phyloP scores from a whole-genome alignment of 2,797 vertebrate genomes.

The Pagetopsis macropterus region DNA sequence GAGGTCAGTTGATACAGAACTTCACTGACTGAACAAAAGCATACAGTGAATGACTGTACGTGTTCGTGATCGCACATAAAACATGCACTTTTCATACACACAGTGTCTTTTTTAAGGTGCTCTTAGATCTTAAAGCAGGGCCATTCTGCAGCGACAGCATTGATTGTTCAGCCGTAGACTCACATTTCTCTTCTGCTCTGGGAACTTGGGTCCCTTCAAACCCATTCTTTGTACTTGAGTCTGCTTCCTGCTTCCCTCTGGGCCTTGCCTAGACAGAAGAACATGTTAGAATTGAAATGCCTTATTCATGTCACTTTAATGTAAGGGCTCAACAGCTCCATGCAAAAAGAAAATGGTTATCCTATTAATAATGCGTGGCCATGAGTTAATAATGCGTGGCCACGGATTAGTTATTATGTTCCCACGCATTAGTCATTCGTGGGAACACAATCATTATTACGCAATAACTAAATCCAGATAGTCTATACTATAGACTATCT shows the following conservation, averaged over 20 bases:
- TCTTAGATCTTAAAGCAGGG: slow-evolving; percentile 45
- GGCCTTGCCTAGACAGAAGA: slow-evolving; percentile 16
- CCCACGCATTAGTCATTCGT: too few species aligned
- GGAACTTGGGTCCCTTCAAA: slow-evolving; percentile 35
- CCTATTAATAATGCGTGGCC: too few species aligned
- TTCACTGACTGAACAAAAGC: slow-evolving; percentile 32
- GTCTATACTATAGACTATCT: too few species aligned
- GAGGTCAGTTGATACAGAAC: slow-evolving; percentile 14
- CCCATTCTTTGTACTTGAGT: slow-evolving; percentile 21
- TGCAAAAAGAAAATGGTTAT: slow-evolving; percentile 2
- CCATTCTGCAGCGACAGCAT: slow-evolving; percentile 61
- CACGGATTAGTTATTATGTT: too few species aligned
- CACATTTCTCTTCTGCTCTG: slow-evolving; percentile 39
- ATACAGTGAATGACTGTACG: not conserved
- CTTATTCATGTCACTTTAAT: slow-evolving; percentile 19
- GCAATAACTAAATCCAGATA: too few species aligned
- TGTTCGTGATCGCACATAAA: slow-evolving; percentile 12
- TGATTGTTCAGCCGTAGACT: slow-evolving; percentile 51
- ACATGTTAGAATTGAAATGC: slow-evolving; percentile 24
- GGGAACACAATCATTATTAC: too few species aligned
- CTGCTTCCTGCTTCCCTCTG: slow-evolving; percentile 22
- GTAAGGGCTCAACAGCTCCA: slow-evolving; percentile 2
- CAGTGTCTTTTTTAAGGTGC: slow-evolving; percentile 18
- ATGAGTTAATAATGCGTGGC: too few species aligned
- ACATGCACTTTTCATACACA: slow-evolving; percentile 6